Evolutionary conservation across 2,888 invertebrate genomes (phyloP).

Genomic region (Limnephilus lunatus): DNA sequence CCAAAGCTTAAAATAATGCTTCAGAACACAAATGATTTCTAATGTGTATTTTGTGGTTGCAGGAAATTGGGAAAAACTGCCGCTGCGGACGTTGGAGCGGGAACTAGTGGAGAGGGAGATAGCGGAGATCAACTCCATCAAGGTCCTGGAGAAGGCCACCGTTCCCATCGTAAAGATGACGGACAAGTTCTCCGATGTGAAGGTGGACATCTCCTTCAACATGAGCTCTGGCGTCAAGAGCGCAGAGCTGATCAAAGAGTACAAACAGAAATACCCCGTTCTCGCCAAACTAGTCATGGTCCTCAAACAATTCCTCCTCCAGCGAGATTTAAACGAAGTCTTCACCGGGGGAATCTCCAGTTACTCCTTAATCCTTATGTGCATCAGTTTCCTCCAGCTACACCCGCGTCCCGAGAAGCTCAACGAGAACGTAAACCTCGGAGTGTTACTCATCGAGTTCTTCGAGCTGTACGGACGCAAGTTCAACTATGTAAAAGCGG

Average conservation of each 20-base stretch:
- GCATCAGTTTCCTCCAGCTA: conserved; percentile 96
- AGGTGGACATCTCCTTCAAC: conserved; percentile 99
- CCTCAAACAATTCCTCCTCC: conserved; percentile 97
- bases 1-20: too few relatives aligned
- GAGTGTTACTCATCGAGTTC: conserved; percentile 96
- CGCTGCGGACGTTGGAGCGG: conserved; percentile 93
- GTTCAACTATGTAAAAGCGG: conserved; percentile 96
- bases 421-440: conserved; percentile 86
- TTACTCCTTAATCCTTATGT: conserved; percentile 98
- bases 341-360: conserved; percentile 99
- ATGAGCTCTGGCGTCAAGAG: conserved; percentile 98
- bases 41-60: conserved; percentile 61
- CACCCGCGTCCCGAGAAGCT: conserved; percentile 90
- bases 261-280: conserved; percentile 91
- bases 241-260: conserved; percentile 95
- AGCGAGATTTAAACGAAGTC: conserved; percentile 99
- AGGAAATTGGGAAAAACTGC: conserved; percentile 94
- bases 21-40: background rate
- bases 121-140: conserved; percentile 92
- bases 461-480: conserved; percentile 97
- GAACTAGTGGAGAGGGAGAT: conserved; percentile 93
- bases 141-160: conserved; percentile 98
- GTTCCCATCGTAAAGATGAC: conserved; percentile 99
- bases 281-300: conserved; percentile 97
- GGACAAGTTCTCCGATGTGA: conserved; percentile 88